Evolutionary conservation across 92 coral and sea anemone genomes (phyloP), one percentile per base, ranked within the genome.

Genomic region (Epizoanthus ramosus): DNA sequence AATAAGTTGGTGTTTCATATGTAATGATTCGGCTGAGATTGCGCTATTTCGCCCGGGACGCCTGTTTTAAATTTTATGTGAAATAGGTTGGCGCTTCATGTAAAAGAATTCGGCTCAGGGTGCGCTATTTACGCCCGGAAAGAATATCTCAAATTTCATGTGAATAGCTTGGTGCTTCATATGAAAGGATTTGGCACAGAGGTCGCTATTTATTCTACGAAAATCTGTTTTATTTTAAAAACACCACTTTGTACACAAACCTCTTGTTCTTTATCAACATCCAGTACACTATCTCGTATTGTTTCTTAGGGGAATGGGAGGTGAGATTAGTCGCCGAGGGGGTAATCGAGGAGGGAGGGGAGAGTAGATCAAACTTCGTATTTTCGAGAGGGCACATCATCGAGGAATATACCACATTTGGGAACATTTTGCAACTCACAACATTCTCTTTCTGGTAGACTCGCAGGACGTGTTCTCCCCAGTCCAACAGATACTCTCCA

Each of bases 391-490:
- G 4, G 14, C 25, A 61, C 10, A 6, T 21, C 6, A 18, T 2
- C 7, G 8, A 58, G 24, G 31, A 17, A 7, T 3, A 21, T 21
- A 58, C 24, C 8, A 21, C n/a, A 19, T 5, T 22, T 19, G 4
- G 31, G 22, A 63, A 50, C 54, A 63, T 6, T 19, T 22, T 10
- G 14, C 17, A 71, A 71, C 75, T 71, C 35, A 71, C 75, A 45
- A 28, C 35, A 13, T 43, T 45, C 31, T 47, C 31, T 39, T 71
- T 54, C 57, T 43, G 25, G 58, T 71, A 71, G 16, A 56, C 54
- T 18, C 58, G 57, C 3, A 71, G 75, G 28, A 71, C 75, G 13
- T 71, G 75, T 3, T 43, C 58, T 21, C 75, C 75, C 75, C 75
- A 71, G 18, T 71, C 75, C 33, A 71, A 43, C 75, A 71, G 75